Conservation (phyloP, 2,888 invertebrate species). For the Sarcophaga carnaria region DNA sequence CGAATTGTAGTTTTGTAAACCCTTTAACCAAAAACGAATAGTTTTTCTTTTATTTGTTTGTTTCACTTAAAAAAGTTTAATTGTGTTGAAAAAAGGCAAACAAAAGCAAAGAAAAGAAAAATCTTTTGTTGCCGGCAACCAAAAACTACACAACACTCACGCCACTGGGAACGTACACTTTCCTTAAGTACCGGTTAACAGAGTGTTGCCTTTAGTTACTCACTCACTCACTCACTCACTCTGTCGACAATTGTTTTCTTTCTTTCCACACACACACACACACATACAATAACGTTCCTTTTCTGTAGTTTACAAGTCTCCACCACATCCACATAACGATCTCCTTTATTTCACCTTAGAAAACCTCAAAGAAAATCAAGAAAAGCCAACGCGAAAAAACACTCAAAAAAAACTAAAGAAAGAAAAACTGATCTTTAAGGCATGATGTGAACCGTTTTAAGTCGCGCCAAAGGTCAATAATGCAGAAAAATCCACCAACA, state of each 20-base stretch:
- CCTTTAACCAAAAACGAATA: too few species aligned
- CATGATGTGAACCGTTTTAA: constrained; percentile 69
- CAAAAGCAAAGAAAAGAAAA: too few species aligned
- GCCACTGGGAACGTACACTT: not conserved
- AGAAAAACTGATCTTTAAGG: constrained; percentile 52
- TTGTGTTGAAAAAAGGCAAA: too few species aligned
- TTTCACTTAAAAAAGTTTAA: too few species aligned
- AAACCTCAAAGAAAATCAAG: not conserved
- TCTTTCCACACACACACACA: not conserved
- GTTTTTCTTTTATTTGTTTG: too few species aligned
- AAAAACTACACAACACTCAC: constrained; percentile 1
- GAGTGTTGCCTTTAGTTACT: constrained; percentile 22
- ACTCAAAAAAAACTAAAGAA: not conserved
- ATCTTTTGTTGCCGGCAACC: too few species aligned
- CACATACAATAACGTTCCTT: constrained; percentile 38
- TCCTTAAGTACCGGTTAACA: constrained; percentile 28
- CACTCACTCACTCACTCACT: constrained; percentile 7
- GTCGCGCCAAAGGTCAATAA: constrained; percentile 70
- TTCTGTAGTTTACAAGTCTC: constrained; percentile 23
- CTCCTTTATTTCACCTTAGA: constrained; percentile 54
- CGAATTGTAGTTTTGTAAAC: too few species aligned
- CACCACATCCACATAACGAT: constrained; percentile 48
- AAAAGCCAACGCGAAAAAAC: not conserved
- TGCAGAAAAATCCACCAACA: constrained; percentile 38
- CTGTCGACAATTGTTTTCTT: constrained; percentile 20